Percentiles rank a stretch among this genome's conserved stretches.
Conservation (phyloP, 2,113 vertebrate species). For the Candoia aspera region DNA sequence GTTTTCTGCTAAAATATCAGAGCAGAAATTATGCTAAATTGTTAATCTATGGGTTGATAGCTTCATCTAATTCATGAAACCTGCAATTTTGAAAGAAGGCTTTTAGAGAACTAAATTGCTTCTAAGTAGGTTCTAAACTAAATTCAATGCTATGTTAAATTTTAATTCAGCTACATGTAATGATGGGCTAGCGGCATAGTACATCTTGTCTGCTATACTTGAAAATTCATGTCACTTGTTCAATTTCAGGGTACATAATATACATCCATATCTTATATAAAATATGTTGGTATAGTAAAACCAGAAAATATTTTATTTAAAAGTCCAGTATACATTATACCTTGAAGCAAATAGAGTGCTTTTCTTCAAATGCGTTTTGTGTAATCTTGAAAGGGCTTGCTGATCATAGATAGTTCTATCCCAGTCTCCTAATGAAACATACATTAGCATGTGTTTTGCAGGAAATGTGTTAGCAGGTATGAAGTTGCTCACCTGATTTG, state of each 20-base stretch:
- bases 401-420: background rate
- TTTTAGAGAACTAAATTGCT: too few relatives aligned
- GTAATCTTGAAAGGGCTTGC: background rate
- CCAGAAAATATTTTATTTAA: background rate
- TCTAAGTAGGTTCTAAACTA: background rate
- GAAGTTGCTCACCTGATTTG: conserved; percentile 20
- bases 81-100: background rate
- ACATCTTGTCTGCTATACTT: background rate
- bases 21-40: background rate
- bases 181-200: background rate
- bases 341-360: background rate
- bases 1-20: background rate
- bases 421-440: background rate
- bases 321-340: background rate
- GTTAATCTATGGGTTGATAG: background rate
- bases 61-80: background rate
- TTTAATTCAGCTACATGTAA: background rate
- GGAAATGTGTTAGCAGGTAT: background rate
- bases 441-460: background rate
- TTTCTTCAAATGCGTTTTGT: background rate
- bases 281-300: background rate
- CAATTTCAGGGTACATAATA: background rate
- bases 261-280: background rate
- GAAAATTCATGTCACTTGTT: background rate
- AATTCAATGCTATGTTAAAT: background rate